Evolutionary conservation across 2,113 vertebrate genomes (phyloP), one percentile per base, ranked within the genome.

Genomic region (Dromas ardeola): DNA sequence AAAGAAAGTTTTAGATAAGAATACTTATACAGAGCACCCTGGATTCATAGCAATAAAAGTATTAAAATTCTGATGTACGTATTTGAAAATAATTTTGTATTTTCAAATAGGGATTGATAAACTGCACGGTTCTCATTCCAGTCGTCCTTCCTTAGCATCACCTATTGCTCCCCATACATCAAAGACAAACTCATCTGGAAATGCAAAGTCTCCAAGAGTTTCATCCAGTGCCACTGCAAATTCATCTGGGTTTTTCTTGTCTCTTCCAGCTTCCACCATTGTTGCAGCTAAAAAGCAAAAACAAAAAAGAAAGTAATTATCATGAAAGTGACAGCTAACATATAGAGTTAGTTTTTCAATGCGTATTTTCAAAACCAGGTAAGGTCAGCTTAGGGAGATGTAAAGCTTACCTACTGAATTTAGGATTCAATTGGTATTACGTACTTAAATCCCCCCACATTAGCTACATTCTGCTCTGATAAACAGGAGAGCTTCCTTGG

Each of bases 171-270:
- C 99, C 99, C 99, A 99, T 5, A 99, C 99, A 49, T 99, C 99
- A 73, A 99, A 99, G 53, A 99, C 99, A 87, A 99, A 99, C 97
- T 99, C 99, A 26, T 99, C 99, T 1, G 99, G 99, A 88, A 99
- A 99, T 7, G 99, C 99, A 53, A 99, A 99, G 97, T 99, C 99
- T 84, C 99, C 99, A 18, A 99, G 99, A 81, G 98, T 98, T 97
- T 99, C 98, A 76, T 99, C 99, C 38, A 99, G 86, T 1, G 99
- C 99, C 98, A 99, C 98, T 62, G 99, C 99, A 16, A 99, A 99
- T 83, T 99, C 99, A 40, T 99, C 99, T 1, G 99, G 99, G 95
- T 99, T 99, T 25, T 97, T 98, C 98, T 99, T 99, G 97, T 99
- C 99, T 22, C 98, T 98, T 90, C 99, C 99, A 40, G 99, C 99